These are phyloP conservation scores for Hozukius guyotensis DNA, from an alignment of 2,797 vertebrate genomes.

Conservation along the genomic window DNA sequence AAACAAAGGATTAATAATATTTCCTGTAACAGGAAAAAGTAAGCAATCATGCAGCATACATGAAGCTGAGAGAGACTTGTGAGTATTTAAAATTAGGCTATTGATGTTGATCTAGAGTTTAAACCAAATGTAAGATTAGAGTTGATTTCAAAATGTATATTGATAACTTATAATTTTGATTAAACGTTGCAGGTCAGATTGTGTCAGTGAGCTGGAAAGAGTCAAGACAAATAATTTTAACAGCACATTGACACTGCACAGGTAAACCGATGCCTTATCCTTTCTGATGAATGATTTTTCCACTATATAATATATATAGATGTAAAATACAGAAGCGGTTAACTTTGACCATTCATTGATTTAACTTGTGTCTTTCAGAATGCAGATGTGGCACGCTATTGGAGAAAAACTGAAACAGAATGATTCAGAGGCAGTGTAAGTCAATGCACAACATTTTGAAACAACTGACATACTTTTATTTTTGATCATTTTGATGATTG, in stretches of 20 bases:
- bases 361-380: slow-evolving; percentile 65
- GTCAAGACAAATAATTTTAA: slow-evolving; percentile 74
- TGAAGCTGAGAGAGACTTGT: slow-evolving; percentile 78
- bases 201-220: slow-evolving; percentile 73
- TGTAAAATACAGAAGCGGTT: background rate
- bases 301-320: background rate
- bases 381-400: slow-evolving; percentile 83
- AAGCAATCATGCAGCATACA: slow-evolving; percentile 66
- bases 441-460: background rate
- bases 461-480: background rate
- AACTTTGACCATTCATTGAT: background rate
- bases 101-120: background rate
- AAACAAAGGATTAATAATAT: background rate
- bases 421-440: slow-evolving; percentile 74
- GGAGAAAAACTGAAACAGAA: slow-evolving; percentile 74
- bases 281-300: background rate
- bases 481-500: background rate
- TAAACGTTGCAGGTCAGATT: slow-evolving; percentile 70
- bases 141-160: background rate
- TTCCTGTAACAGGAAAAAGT: slow-evolving; percentile 63
- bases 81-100: slow-evolving; percentile 46
- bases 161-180: background rate
- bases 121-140: background rate
- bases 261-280: slow-evolving; percentile 50
- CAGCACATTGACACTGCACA: slow-evolving; percentile 78